These are phyloP conservation scores for Fulica atra DNA, from an alignment of 2,113 vertebrate genomes.

Conservation along the genomic window DNA sequence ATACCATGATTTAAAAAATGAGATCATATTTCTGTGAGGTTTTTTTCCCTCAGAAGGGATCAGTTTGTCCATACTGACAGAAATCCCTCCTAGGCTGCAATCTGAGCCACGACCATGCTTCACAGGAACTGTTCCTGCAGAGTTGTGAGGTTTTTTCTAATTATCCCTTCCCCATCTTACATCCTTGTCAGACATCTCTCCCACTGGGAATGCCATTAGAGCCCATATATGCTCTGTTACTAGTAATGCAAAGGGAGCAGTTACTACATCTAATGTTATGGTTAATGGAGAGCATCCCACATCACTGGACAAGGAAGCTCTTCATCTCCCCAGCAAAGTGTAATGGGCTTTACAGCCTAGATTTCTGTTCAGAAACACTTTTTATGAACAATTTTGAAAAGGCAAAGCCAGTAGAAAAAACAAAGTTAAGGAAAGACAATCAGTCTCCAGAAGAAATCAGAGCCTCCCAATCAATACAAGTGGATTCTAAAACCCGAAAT, in stretches of 20 bases:
- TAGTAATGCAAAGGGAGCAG: background rate
- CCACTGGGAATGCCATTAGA: background rate
- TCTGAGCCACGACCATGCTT: background rate
- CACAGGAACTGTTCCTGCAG: background rate
- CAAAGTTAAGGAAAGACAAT: background rate
- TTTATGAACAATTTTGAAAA: background rate
- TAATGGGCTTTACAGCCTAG: background rate
- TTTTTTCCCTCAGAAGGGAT: background rate
- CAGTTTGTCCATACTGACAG: background rate
- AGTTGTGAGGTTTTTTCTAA: background rate
- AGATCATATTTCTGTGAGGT: no score
- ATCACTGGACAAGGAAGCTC: background rate
- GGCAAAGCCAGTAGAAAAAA: background rate
- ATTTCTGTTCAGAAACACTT: background rate
- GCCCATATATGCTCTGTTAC: background rate
- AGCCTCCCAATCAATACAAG: background rate
- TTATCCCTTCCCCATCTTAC: background rate
- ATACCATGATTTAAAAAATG: background rate
- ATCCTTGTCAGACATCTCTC: background rate
- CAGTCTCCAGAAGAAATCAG: background rate
- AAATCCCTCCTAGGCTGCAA: background rate
- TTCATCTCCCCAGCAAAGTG: background rate
- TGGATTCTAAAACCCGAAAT: background rate
- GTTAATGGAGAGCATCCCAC: background rate
- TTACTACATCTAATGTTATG: background rate